Conservation (phyloP, 1,140 invertebrate genomes). For the Potamilus streckersoni region DNA sequence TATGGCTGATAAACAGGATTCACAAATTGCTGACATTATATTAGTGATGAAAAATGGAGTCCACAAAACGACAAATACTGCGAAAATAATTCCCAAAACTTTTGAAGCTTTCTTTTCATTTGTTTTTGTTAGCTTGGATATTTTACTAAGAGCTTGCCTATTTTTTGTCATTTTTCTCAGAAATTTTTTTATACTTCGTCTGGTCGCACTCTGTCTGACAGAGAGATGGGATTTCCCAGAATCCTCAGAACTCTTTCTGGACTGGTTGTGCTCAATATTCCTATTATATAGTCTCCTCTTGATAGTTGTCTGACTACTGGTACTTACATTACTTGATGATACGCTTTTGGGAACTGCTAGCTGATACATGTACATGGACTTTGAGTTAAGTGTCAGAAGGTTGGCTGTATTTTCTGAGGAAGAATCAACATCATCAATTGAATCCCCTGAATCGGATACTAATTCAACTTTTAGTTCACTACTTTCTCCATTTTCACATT, state of each 20-base stretch:
- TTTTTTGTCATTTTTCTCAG: too few species aligned
- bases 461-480: constrained; percentile 5
- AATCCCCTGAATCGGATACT: constrained; percentile 24
- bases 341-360: constrained; percentile 9
- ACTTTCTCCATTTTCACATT: neutral
- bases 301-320: neutral
- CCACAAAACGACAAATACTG: constrained; percentile 65
- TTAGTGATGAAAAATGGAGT: constrained; percentile 67
- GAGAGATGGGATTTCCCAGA: constrained; percentile 6
- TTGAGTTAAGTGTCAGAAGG: constrained; percentile 45
- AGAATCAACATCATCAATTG: constrained; percentile 30
- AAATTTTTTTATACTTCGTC: constrained; percentile 4
- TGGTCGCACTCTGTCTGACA: constrained; percentile 2
- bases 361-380: constrained; percentile 42
- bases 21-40: constrained; percentile 58
- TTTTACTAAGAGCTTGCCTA: too few species aligned
- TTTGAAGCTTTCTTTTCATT: constrained; percentile 66
- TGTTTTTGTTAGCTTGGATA: constrained; percentile 34
- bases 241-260: constrained; percentile 6
- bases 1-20: constrained; percentile 42
- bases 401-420: constrained; percentile 43
- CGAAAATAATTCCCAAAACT: constrained; percentile 67
- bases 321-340: neutral
- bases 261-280: neutral
- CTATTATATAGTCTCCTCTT: too few species aligned